Evolutionary conservation across 2,113 vertebrate genomes (phyloP).

Genomic region (Strix aluco): DNA sequence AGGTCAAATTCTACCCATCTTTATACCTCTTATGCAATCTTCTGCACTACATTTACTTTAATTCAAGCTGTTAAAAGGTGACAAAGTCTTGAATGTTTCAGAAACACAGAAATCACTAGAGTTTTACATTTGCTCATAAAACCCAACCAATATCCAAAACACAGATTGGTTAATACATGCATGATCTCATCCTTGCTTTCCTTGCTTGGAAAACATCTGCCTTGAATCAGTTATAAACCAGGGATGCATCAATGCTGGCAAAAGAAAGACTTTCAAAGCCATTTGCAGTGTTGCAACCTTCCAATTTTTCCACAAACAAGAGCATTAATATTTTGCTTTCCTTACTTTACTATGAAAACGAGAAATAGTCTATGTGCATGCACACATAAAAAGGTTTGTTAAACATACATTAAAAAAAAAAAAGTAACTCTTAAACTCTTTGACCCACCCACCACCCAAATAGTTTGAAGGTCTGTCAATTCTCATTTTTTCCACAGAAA

Average conservation of each 20-base stretch:
- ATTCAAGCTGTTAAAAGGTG: background rate
- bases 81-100: background rate
- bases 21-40: background rate
- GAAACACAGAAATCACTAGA: background rate
- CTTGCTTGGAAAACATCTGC: background rate
- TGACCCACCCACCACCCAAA: background rate
- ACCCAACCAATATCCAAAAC: background rate
- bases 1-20: background rate
- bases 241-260: background rate
- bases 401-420: background rate
- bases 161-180: background rate
- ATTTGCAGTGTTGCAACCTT: background rate
- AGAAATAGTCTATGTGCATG: background rate
- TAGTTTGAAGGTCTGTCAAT: background rate
- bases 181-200: background rate
- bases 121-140: background rate
- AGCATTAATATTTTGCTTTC: background rate
- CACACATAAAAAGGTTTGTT: rapidly evolving
- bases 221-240: background rate
- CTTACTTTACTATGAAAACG: background rate
- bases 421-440: background rate
- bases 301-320: background rate
- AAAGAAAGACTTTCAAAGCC: background rate
- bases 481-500: background rate
- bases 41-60: background rate